Base-by-base conservation (phyloP, 2,888 invertebrate species). In the Daptonema setosum region DNA sequence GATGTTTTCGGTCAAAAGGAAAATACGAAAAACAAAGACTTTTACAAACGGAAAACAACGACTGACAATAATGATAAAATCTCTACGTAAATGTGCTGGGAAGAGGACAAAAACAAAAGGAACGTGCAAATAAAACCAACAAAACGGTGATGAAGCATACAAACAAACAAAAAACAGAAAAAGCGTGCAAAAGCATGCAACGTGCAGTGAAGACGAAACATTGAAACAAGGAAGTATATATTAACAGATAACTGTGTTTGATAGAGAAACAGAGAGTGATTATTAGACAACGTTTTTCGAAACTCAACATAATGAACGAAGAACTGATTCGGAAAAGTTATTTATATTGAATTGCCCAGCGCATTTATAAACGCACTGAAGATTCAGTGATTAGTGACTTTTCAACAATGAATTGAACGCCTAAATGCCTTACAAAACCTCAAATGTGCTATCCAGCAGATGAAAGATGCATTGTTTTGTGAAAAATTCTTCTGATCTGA, bases 11-110 rank as follows among this genome's bases (percentile, higher is more conserved):
- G 17, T 8, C 8, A 35, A 8, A 35, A 11, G 52, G 20, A 30
- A 58, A 57, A 58, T 25, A 43, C 50, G 35, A 52, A 58, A 35
- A 53, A 26, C 35, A 22, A 57, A 24, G n/a, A 17, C 5, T 28
- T 5, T n/a, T 8, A 26, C 52, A 28, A 24, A 25, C 28, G 52
- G 22, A 54, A 54, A 22, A 48, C 48, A 8, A 52, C 11, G 52
- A 11, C 28, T 8, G 8, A 52, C 28, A 24, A 26, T 25, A 5
- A 50, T 50, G 24, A 5, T 11, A 20, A 20, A 50, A 50, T 11
- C 24, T 11, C 5, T 26, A 50, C 5, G 5, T 11, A 22, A 50
- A 50, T 20, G 35, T 17, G 17, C 35, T 17, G 17, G 8, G 8
- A 35, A 35, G 17, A 8, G 8, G 17, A 35, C 8, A 8, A 35